Percentiles rank a stretch among this genome's conserved stretches.
These are phyloP conservation scores for Eustalomyia histrio DNA, from an alignment of 2,888 invertebrate species.

Conservation along the genomic window DNA sequence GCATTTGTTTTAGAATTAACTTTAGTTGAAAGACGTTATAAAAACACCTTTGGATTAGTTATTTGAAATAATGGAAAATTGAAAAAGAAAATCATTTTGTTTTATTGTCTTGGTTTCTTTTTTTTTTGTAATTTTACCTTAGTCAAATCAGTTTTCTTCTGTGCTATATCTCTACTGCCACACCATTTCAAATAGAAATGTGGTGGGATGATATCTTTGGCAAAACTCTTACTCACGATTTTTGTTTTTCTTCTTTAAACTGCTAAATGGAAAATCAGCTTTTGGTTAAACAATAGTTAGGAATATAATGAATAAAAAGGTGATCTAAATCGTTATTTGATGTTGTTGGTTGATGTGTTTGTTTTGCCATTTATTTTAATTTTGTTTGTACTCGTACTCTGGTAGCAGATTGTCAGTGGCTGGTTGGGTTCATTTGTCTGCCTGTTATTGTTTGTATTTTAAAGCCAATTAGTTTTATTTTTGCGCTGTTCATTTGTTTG, in stretches of 20 bases:
- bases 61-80: conserved; percentile 11
- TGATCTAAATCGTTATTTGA: conserved; percentile 64
- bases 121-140: too few species aligned
- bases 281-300: conserved; percentile 3
- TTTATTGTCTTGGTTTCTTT: background rate
- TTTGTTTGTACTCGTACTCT: background rate
- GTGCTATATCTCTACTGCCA: background rate
- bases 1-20: conserved; percentile 24
- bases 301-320: conserved; percentile 7
- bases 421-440: too few species aligned
- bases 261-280: conserved; percentile 1
- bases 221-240: conserved; percentile 63
- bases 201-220: conserved; percentile 53
- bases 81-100: background rate
- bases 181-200: background rate
- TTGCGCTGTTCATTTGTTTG: conserved; percentile 13
- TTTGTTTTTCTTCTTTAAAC: background rate
- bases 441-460: conserved; percentile 40
- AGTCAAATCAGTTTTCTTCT: conserved; percentile 9
- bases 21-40: conserved; percentile 13
- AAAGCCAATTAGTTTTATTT: conserved; percentile 62
- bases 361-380: conserved; percentile 34
- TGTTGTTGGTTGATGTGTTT: conserved; percentile 50
- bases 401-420: too few species aligned
- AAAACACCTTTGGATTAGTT: conserved; percentile 44